phyloP scores from a whole-genome alignment of 2,113 vertebrate species.

The Nothoprocta perdicaria region DNA sequence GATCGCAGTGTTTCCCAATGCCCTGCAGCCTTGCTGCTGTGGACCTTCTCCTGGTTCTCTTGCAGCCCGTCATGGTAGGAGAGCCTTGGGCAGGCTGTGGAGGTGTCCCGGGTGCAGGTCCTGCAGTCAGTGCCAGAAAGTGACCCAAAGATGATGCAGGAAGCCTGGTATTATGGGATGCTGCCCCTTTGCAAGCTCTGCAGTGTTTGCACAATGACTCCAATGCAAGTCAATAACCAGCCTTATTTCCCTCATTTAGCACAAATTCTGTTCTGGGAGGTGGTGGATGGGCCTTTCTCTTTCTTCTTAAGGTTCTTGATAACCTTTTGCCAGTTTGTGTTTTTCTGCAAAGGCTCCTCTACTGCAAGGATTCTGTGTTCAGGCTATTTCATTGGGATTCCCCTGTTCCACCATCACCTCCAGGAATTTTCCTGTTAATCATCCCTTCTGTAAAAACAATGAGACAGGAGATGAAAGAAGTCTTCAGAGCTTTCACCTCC shows the following conservation, averaged over 20 bases:
- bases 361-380: background rate
- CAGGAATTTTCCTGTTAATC: background rate
- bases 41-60: background rate
- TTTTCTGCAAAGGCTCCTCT: background rate
- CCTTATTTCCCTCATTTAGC: background rate
- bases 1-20: background rate
- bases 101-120: background rate
- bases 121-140: background rate
- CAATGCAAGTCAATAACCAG: fast-evolving
- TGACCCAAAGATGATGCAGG: fast-evolving
- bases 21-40: background rate
- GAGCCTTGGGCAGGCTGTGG: background rate
- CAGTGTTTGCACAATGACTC: background rate
- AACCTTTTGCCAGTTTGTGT: background rate
- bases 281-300: background rate
- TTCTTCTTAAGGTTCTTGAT: background rate
- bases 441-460: background rate
- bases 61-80: fast-evolving
- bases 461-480: background rate
- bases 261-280: background rate
- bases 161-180: background rate
- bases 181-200: background rate
- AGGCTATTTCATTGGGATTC: background rate
- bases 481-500: background rate
- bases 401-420: background rate